Evolutionary conservation across 2,888 invertebrate species (phyloP).

Genomic region (Anodontia alba): DNA sequence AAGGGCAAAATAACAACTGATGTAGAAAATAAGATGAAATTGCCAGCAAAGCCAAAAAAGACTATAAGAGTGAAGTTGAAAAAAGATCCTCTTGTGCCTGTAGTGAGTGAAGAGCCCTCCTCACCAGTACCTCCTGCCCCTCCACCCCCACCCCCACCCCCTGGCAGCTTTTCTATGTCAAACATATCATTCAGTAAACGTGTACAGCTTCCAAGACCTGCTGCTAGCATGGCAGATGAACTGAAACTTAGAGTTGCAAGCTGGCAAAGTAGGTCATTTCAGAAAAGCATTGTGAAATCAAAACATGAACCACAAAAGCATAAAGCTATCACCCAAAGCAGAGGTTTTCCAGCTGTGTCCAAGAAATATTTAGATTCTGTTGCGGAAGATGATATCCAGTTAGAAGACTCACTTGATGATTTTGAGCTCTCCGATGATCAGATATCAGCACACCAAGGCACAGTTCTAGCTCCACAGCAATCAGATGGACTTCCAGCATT

Average conservation of each 20-base stretch:
- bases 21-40: not conserved
- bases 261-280: conserved; percentile 52
- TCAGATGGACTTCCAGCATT: conserved; percentile 61
- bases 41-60: conserved; percentile 13
- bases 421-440: not conserved
- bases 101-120: conserved; percentile 26
- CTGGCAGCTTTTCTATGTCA: conserved; percentile 28
- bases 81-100: conserved; percentile 49
- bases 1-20: not conserved
- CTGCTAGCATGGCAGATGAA: conserved; percentile 58
- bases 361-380: not conserved
- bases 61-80: conserved; percentile 50
- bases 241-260: conserved; percentile 32
- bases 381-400: not conserved
- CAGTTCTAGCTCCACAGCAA: conserved; percentile 41
- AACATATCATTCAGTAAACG: conserved; percentile 26
- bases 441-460: not conserved
- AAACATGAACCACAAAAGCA: conserved; percentile 6
- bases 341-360: not conserved
- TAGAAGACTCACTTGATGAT: not conserved
- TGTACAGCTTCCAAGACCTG: conserved; percentile 31
- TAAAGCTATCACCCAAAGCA: not conserved
- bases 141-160: conserved; percentile 63
- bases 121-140: conserved; percentile 65
- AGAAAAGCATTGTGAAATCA: conserved; percentile 11